A percentile compares a stretch with the other conserved stretches of the same genome.
Evolutionary conservation across 30 jellyfish, hydroid and myxozoan species (phyloP).

Genomic region (Sanderia malayensis): DNA sequence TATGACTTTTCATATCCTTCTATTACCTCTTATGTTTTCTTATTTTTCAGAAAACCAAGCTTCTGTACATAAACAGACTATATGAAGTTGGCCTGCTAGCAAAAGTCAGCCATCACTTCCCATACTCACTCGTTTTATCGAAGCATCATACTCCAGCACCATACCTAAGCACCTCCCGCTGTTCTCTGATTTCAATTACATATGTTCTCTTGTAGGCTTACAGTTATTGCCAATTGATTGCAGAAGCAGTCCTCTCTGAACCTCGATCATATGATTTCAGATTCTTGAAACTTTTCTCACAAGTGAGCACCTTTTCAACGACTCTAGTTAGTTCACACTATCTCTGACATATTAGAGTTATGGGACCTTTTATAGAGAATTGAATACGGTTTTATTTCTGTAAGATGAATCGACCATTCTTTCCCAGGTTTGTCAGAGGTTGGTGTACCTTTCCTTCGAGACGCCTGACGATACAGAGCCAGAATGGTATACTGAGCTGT

Average conservation of each 20-base stretch:
- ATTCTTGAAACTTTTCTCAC: slow-evolving; percentile 14
- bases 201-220: slow-evolving; percentile 19
- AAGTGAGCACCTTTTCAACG: slow-evolving; percentile 31
- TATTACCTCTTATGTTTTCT: background rate
- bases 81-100: slow-evolving; percentile 63
- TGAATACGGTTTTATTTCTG: no score
- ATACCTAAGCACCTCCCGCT: no score
- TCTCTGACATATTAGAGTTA: no score
- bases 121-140: no score
- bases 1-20: no score
- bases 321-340: no score
- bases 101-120: slow-evolving; percentile 50
- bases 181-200: no score
- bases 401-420: no score
- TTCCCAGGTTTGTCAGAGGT: slow-evolving; percentile 36
- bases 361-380: no score
- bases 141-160: no score
- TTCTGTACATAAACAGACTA: slow-evolving; percentile 44
- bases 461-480: slow-evolving; percentile 57
- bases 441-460: slow-evolving; percentile 47
- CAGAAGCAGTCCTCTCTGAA: slow-evolving; percentile 29
- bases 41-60: slow-evolving; percentile 31
- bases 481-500: slow-evolving; percentile 24
- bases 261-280: slow-evolving; percentile 24
- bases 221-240: slow-evolving; percentile 29